Base-by-base conservation (phyloP, 2,888 invertebrate species). In the Pyrocoelia pectoralis region DNA sequence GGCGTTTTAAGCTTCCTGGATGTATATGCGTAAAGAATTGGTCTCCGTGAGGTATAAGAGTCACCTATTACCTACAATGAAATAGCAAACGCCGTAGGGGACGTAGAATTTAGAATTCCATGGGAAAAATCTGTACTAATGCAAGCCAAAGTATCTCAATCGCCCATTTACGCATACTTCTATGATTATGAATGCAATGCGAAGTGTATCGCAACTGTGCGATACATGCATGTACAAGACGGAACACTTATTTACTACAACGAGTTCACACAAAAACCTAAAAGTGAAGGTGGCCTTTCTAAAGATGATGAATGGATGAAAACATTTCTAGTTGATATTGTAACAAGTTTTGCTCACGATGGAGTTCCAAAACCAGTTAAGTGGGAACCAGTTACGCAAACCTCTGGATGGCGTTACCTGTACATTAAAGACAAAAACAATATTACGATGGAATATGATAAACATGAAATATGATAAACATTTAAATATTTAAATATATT, bases 131-230 rank as follows among this genome's bases (percentile, higher is more conserved):
- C 86, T 13, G 84, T 88, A 0, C 83, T 83, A 68, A 68, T 86
- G 38, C 88, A 88, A 73, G 85, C 87, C 0, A 71, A 78, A 12
- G 79, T 77, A 43, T 84, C 84, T 1, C 79, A 82, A 9, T 84
- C 84, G 67, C 87, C 88, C 0, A 84, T 87, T 0, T 87, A 86
- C 78, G 80, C 85, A 56, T 89, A 88, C 74, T 82, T 85, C 6
- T 89, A 85, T 73, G 79, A 83, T 2, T 86, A 83, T 40, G 3
- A 14, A 17, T 41, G 50, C 0, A 54, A 61, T 8, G 9, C 8
- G n/a, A 4, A 2, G 10, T 10, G 2, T n/a, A 8, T n/a, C n/a
- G n/a, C 33, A 4, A 10, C 2, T 3, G 8, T 4, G n/a, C 3
- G 33, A 6, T 2, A 2, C 2, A n/a, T 4, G 2, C 33, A 33